Evolutionary conservation across 2,113 vertebrate genomes (phyloP).

Genomic region (Muntiacus reevesi): DNA sequence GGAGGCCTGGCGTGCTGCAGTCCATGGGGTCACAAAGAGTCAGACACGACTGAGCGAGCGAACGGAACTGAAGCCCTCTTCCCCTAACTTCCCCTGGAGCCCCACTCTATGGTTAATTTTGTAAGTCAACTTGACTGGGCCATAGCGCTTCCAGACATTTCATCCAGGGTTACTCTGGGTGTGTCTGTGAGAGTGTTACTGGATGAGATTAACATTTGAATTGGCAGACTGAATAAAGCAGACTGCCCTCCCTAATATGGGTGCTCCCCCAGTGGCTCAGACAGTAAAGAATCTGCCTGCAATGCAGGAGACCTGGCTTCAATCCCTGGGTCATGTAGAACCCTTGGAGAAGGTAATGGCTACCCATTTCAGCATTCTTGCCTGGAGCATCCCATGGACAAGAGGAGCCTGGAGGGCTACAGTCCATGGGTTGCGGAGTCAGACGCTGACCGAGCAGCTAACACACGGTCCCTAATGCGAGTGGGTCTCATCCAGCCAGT

Average conservation of each 20-base stretch:
- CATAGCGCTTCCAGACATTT: background rate
- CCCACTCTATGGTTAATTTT: background rate
- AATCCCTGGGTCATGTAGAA: background rate
- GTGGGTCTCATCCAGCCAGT: background rate
- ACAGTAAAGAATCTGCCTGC: background rate
- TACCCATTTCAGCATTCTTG: background rate
- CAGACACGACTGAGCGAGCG: accelerated
- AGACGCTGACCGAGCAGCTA: background rate
- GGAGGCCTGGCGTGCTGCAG: background rate
- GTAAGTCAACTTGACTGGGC: background rate
- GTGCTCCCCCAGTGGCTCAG: background rate
- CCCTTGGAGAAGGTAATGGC: background rate
- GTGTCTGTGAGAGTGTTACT: background rate
- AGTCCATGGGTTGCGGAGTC: background rate
- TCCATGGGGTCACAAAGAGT: background rate
- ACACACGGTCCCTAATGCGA: background rate
- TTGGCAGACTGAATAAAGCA: background rate
- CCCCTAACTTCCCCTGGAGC: background rate
- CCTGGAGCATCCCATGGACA: background rate
- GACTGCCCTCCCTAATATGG: background rate
- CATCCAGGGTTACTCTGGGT: background rate
- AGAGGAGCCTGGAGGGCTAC: background rate
- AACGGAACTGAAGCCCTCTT: background rate
- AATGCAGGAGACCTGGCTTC: background rate
- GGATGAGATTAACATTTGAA: background rate